These are phyloP conservation scores for Solenodon paradoxus DNA, from an alignment of 2,113 vertebrate species.

Conservation along the genomic window DNA sequence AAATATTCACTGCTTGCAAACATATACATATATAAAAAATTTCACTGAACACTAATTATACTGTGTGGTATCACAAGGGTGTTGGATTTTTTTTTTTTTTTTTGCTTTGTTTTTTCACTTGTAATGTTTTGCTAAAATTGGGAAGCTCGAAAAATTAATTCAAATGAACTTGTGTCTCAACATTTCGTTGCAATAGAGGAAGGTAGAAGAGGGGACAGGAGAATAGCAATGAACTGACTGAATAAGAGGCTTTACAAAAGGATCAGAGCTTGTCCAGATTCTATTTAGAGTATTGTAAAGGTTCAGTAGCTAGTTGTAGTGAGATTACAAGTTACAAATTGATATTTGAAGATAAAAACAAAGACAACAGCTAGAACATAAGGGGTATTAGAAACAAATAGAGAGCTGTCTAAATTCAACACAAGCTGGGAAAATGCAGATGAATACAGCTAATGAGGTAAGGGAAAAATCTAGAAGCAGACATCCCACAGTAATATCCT, in stretches of 20 bases:
- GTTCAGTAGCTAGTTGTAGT: slow-evolving; percentile 25
- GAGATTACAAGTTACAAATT: slow-evolving; percentile 25
- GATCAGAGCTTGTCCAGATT: not conserved
- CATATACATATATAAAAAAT: not conserved
- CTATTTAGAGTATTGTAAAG: not conserved
- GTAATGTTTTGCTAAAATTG: slow-evolving; percentile 48
- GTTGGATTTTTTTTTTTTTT: not conserved
- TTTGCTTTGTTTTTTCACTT: slow-evolving; percentile 26
- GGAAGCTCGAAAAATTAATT: slow-evolving; percentile 59
- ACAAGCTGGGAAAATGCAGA: not conserved
- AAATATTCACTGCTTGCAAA: slow-evolving; percentile 52
- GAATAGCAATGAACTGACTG: not conserved
- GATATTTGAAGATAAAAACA: not conserved
- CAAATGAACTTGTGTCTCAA: slow-evolving; percentile 34
- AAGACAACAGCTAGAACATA: not conserved
- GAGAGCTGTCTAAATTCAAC: not conserved
- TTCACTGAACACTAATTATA: slow-evolving; percentile 38
- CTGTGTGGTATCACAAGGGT: not conserved
- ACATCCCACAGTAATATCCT: not conserved
- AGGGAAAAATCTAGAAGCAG: not conserved
- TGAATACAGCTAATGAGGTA: not conserved
- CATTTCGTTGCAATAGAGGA: not conserved
- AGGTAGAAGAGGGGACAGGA: not conserved
- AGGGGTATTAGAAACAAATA: not conserved
- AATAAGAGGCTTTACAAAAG: not conserved